Conservation (phyloP, 2,113 vertebrate species). For the Callospermophilus lateralis region DNA sequence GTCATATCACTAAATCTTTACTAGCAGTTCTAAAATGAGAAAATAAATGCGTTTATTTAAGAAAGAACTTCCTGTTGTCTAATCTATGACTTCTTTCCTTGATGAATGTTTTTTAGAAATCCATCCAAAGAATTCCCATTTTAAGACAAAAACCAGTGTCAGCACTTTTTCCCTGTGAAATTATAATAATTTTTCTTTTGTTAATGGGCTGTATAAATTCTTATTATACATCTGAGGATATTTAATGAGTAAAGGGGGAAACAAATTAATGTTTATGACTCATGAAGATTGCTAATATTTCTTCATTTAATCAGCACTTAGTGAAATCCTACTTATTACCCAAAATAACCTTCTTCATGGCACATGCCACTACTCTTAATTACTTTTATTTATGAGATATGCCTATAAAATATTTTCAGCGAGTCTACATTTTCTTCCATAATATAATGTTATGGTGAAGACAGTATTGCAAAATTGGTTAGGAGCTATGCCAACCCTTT, state of each 20-base stretch:
- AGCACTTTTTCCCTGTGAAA: neutral
- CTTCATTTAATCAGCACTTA: neutral
- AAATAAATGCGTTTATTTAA: neutral
- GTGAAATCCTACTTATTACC: neutral
- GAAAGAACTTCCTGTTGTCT: neutral
- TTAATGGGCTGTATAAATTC: neutral
- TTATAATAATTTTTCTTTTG: neutral
- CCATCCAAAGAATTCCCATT: neutral
- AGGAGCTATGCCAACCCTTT: neutral
- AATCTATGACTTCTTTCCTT: neutral
- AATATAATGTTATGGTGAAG: neutral
- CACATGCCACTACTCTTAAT: neutral
- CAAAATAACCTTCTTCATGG: neutral
- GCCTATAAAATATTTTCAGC: constrained; percentile 12
- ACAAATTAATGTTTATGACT: neutral
- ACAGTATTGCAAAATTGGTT: neutral
- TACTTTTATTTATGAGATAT: neutral
- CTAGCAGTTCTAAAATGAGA: neutral
- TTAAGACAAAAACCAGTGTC: neutral
- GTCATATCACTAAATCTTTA: neutral
- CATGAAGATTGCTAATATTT: neutral
- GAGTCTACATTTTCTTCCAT: neutral
- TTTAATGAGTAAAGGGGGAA: neutral
- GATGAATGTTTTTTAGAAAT: neutral
- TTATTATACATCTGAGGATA: neutral